Conservation (phyloP, 2,888 invertebrate species). For the Cybosia mesomella region DNA sequence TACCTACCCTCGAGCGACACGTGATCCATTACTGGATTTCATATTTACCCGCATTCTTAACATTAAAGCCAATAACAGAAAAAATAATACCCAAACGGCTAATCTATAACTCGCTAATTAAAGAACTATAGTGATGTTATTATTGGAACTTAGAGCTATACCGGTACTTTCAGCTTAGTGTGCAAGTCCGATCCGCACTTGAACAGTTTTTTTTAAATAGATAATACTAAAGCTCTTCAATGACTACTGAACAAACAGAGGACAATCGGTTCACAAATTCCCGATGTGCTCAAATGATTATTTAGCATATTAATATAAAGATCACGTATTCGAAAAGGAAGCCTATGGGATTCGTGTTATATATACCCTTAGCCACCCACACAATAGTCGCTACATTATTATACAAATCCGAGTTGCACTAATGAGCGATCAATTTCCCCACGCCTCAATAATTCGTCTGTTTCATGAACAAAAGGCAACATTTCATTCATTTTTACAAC, state of each 20-base stretch:
- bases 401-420: background rate
- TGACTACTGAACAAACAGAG: no score
- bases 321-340: background rate
- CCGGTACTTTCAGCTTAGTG: no score
- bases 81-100: no score
- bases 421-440: conserved; percentile 2
- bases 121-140: no score
- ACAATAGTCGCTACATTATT: background rate
- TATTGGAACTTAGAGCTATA: no score
- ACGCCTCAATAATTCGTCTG: background rate
- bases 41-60: background rate
- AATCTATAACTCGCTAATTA: no score
- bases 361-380: background rate
- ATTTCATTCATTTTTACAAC: conserved; percentile 19
- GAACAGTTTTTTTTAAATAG: no score
- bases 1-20: background rate
- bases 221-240: no score
- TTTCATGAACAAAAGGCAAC: conserved; percentile 10
- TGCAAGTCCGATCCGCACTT: no score
- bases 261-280: no score
- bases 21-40: background rate
- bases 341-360: background rate
- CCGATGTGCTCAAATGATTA: no score
- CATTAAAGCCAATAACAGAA: no score
- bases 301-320: background rate